Percentiles rank a stretch among this genome's conserved stretches.
Evolutionary conservation across 1,140 invertebrate genomes (phyloP).

Genomic region (Formica exsecta): DNA sequence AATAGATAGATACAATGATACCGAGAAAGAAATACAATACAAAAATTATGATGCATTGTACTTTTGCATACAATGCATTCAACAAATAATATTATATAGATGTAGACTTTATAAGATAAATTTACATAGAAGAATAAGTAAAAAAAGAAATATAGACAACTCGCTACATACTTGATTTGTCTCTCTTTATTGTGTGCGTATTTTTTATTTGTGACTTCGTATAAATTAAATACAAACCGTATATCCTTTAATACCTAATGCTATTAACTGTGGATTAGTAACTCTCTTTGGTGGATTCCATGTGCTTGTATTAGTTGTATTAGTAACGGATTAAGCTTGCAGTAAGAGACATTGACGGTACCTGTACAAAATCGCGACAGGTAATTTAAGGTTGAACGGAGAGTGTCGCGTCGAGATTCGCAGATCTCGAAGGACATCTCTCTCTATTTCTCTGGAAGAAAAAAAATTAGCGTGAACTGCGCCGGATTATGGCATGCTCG

Average conservation of each 20-base stretch:
- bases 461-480: constrained; percentile 23
- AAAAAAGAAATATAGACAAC: neutral
- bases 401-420: constrained; percentile 63
- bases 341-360: constrained; percentile 41
- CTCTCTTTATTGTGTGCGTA: neutral
- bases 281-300: neutral
- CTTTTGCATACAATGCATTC: too few relatives aligned
- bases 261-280: constrained; percentile 6
- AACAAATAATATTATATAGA: too few relatives aligned
- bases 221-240: neutral
- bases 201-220: neutral
- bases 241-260: neutral
- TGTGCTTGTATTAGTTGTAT: neutral
- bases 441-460: neutral
- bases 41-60: too few relatives aligned
- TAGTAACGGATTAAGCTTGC: constrained; percentile 37
- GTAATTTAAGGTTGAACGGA: constrained; percentile 66
- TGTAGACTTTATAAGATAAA: too few relatives aligned
- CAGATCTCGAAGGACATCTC: constrained; percentile 59
- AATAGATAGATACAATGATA: too few relatives aligned
- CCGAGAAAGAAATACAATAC: too few relatives aligned
- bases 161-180: neutral
- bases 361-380: constrained; percentile 64
- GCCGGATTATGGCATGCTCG: constrained; percentile 43
- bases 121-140: too few relatives aligned